Evolutionary conservation across 2,113 vertebrate genomes (phyloP).

Genomic region (Erinaceus europaeus): DNA sequence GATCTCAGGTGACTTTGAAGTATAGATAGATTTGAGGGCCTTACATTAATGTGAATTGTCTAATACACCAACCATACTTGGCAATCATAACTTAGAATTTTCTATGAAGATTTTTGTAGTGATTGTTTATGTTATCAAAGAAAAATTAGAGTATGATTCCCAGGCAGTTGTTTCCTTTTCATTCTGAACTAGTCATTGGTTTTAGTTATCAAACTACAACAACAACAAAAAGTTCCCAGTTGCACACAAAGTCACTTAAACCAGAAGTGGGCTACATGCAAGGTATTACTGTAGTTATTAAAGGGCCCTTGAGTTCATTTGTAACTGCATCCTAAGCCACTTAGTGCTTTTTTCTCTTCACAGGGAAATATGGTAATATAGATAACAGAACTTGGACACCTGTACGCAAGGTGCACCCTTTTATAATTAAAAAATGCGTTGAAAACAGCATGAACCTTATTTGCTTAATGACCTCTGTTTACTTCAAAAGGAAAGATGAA

Average conservation of each 20-base stretch:
- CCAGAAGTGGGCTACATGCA: neutral
- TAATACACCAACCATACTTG: neutral
- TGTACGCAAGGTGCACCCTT: neutral
- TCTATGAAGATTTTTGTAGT: neutral
- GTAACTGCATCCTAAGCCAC: neutral
- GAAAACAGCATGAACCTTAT: slow-evolving; percentile 1
- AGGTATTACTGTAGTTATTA: neutral
- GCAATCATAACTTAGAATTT: neutral
- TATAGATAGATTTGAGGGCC: neutral
- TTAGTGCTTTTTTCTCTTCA: neutral
- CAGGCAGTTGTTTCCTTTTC: neutral
- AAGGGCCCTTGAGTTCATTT: neutral
- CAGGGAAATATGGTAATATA: neutral
- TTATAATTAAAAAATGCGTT: neutral
- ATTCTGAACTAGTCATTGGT: neutral
- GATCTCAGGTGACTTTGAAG: neutral
- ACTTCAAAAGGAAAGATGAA: neutral
- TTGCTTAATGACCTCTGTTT: neutral
- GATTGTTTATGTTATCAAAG: neutral
- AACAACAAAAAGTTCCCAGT: neutral
- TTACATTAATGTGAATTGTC: neutral
- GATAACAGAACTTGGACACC: neutral
- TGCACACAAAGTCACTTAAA: neutral
- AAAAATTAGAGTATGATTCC: neutral
- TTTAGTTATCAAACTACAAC: neutral